Evolutionary conservation across 2,113 vertebrate species (phyloP).

Genomic region (Thinocorus orbignyianus): DNA sequence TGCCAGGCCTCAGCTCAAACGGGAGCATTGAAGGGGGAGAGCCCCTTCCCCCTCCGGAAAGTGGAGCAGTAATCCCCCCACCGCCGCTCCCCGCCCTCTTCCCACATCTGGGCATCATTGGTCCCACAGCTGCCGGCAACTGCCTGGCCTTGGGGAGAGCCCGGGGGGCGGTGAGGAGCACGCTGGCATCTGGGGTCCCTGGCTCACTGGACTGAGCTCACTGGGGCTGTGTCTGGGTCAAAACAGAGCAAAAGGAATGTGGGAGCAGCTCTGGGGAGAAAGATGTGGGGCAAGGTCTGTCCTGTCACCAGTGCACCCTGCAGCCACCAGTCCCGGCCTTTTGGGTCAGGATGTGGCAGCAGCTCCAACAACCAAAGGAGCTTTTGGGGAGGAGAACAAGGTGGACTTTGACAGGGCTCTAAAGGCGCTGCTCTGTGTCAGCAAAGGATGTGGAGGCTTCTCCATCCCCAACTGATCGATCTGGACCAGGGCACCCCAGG

Average conservation of each 20-base stretch:
- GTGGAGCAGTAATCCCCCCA: not conserved
- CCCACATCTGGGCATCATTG: not conserved
- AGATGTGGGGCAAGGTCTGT: not conserved
- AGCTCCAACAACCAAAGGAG: not conserved
- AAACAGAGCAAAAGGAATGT: not conserved
- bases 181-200: rapidly evolving
- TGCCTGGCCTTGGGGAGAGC: rapidly evolving
- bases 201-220: rapidly evolving
- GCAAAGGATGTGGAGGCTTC: not conserved
- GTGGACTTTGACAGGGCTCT: not conserved
- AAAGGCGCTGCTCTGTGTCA: not conserved
- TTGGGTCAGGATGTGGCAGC: not conserved
- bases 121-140: rapidly evolving
- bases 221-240: not conserved
- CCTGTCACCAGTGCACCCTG: rapidly evolving
- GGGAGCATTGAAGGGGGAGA: constrained; percentile 54
- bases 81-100: not conserved
- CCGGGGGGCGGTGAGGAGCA: rapidly evolving
- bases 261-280: rapidly evolving
- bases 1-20: constrained; percentile 60
- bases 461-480: not conserved
- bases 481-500: not conserved
- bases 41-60: constrained; percentile 51
- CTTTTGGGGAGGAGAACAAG: not conserved
- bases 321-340: not conserved